A percentile compares a stretch with the other conserved stretches of the same genome.
Evolutionary conservation across 2,888 invertebrate genomes (phyloP).

Genomic region (Nephrotoma flavescens): DNA sequence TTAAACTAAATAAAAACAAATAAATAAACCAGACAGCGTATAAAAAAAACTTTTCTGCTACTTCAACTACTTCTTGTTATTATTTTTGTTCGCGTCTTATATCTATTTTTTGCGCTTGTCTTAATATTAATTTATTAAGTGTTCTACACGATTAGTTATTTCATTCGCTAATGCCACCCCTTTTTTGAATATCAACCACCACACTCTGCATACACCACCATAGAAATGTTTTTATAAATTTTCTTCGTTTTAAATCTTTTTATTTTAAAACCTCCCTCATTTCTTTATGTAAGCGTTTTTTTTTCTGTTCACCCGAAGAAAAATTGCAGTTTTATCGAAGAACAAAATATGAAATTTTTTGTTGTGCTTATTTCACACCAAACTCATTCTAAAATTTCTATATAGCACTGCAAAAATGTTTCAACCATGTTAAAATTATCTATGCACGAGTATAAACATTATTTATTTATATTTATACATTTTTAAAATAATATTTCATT

Average conservation of each 20-base stretch:
- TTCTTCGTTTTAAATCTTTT: not conserved
- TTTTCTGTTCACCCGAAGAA: not conserved
- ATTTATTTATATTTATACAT: not conserved
- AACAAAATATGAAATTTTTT: not conserved
- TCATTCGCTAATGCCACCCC: not conserved
- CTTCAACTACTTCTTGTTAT: not conserved
- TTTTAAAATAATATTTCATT: not conserved
- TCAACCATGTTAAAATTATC: not conserved
- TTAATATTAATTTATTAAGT: not conserved
- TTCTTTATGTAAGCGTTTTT: not conserved
- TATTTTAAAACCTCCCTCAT: not conserved
- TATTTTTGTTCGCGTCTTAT: not conserved
- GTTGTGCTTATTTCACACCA: not conserved
- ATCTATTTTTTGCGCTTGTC: not conserved
- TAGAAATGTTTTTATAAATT: too few species aligned
- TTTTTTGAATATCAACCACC: not conserved
- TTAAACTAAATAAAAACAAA: not conserved
- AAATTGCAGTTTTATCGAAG: not conserved
- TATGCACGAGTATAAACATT: not conserved
- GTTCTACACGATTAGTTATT: not conserved
- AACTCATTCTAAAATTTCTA: not conserved
- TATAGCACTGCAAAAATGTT: not conserved
- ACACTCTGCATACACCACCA: not conserved
- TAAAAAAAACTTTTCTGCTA: not conserved
- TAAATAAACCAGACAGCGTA: not conserved